Evolutionary conservation across 1,140 invertebrate species (phyloP).

Genomic region (Rhyzopertha dominica): DNA sequence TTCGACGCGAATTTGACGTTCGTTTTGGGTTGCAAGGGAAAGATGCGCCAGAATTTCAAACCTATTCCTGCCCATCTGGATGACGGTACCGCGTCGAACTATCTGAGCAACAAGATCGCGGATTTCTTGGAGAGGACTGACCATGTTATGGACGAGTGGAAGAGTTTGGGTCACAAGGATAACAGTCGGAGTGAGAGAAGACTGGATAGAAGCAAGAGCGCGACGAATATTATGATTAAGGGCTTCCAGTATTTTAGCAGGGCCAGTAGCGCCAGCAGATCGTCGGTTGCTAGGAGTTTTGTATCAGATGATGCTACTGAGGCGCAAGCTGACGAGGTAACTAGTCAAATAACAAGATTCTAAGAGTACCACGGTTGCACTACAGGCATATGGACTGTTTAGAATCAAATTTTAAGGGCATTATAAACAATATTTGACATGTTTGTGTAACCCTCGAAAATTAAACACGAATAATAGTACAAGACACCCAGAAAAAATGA

Average conservation of each 20-base stretch:
- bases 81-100: conserved; percentile 67
- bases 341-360: too few species aligned
- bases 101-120: conserved; percentile 67
- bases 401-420: too few species aligned
- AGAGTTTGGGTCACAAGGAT: conserved; percentile 56
- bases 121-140: conserved; percentile 77
- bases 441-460: too few species aligned
- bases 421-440: too few species aligned
- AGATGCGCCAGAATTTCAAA: conserved; percentile 61
- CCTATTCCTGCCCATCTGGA: conserved; percentile 69
- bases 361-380: too few species aligned
- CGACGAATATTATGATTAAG: conserved; percentile 73
- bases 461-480: too few species aligned
- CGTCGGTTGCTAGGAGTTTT: conserved; percentile 50
- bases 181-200: conserved; percentile 43
- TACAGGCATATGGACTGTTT: too few species aligned
- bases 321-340: conserved; percentile 58
- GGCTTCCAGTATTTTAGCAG: conserved; percentile 68
- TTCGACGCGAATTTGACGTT: conserved; percentile 77
- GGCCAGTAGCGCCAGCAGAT: conserved; percentile 47
- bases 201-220: conserved; percentile 62
- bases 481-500: too few species aligned
- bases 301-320: conserved; percentile 56
- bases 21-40: conserved; percentile 63
- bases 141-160: conserved; percentile 82